phyloP scores from a whole-genome alignment of 2,888 invertebrate genomes.

The Nomada goodeniana region DNA sequence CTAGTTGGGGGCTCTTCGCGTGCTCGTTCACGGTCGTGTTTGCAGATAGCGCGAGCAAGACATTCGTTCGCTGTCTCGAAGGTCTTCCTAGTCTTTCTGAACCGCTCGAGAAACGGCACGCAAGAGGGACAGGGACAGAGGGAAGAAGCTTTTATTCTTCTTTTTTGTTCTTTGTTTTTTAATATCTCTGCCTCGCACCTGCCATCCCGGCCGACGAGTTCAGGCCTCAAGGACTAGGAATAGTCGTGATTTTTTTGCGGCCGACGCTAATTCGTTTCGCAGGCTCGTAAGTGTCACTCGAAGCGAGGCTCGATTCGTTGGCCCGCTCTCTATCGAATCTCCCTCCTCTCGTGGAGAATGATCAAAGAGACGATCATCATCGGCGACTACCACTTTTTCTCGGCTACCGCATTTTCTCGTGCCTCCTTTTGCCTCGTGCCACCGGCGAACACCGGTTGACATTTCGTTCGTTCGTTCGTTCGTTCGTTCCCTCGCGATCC shows the following conservation, averaged over 20 bases:
- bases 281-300: conserved; percentile 74
- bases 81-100: conserved; percentile 49
- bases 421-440: conserved; percentile 42
- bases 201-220: conserved; percentile 64
- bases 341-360: conserved; percentile 40
- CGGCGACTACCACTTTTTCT: conserved; percentile 71
- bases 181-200: conserved; percentile 74
- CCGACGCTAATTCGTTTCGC: conserved; percentile 77
- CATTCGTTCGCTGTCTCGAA: conserved; percentile 43
- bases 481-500: neutral
- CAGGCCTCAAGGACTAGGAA: conserved; percentile 74
- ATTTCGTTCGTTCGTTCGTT: conserved; percentile 34
- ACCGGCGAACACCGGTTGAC: conserved; percentile 43
- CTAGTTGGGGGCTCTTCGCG: conserved; percentile 68
- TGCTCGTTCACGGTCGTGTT: conserved; percentile 68
- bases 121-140: conserved; percentile 5
- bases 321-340: conserved; percentile 39
- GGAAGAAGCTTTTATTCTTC: neutral
- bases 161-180: conserved; percentile 59
- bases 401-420: conserved; percentile 61
- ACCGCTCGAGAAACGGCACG: neutral
- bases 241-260: conserved; percentile 71
- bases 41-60: conserved; percentile 63
- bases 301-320: conserved; percentile 63
- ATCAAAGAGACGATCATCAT: conserved; percentile 61